A percentile compares a stretch with the other conserved stretches of the same genome.
These are phyloP conservation scores for Sycophaga agraensis DNA, from an alignment of 1,140 invertebrate genomes.

Conservation along the genomic window DNA sequence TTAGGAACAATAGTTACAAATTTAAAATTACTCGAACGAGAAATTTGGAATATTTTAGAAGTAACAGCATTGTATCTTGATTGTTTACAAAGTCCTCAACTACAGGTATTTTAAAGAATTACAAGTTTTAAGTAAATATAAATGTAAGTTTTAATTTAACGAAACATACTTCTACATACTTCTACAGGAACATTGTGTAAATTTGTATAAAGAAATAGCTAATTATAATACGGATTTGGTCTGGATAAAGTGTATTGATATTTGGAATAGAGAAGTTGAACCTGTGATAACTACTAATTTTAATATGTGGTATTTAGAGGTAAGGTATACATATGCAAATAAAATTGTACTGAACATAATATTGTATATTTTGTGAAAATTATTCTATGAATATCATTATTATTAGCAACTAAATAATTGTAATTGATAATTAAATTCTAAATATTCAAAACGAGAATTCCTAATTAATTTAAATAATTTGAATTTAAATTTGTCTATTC, in stretches of 20 bases:
- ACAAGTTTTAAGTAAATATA: background rate
- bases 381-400: background rate
- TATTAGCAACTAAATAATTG: background rate
- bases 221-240: conserved; percentile 48
- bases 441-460: no score
- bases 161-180: background rate
- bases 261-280: conserved; percentile 38
- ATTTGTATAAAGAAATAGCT: conserved; percentile 47
- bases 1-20: conserved; percentile 57
- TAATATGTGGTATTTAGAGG: conserved; percentile 33
- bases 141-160: background rate
- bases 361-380: background rate
- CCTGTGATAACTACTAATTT: conserved; percentile 25
- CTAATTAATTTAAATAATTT: no score
- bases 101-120: conserved; percentile 60
- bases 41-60: conserved; percentile 56
- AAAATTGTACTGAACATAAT: background rate
- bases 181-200: conserved; percentile 43
- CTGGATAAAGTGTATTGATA: conserved; percentile 50
- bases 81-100: conserved; percentile 60
- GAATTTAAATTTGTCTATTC: no score
- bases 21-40: conserved; percentile 58
- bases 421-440: background rate
- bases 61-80: conserved; percentile 60
- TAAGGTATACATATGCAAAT: conserved; percentile 22